Conservation (phyloP, 2,113 vertebrate species). For the Litocranius walleri region DNA sequence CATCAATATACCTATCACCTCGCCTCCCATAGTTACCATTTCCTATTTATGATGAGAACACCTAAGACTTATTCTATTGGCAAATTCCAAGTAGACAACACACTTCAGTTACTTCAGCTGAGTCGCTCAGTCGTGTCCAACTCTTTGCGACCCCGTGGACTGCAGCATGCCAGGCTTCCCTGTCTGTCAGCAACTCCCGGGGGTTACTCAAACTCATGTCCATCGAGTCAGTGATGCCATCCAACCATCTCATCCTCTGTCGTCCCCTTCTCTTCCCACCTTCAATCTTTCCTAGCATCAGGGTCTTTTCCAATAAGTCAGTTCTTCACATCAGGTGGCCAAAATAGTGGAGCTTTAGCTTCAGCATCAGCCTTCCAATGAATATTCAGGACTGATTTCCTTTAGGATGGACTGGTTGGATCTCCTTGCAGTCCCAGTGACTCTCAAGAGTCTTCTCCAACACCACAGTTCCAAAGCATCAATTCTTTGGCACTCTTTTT, state of each 20-base stretch:
- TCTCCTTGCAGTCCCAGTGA: not conserved
- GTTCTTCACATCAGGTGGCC: not conserved
- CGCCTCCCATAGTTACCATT: not conserved
- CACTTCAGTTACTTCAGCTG: not conserved
- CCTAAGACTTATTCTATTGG: not conserved
- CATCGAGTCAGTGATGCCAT: not conserved
- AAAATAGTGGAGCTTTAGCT: not conserved
- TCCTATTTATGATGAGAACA: not conserved
- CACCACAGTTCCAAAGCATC: not conserved
- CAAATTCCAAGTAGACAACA: not conserved
- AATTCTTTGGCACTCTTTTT: not conserved
- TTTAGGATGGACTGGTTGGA: not conserved
- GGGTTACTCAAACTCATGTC: not conserved
- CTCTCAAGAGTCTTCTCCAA: not conserved
- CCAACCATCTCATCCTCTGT: not conserved
- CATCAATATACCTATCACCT: not conserved
- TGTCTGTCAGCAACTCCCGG: not conserved
- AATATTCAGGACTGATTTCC: not conserved
- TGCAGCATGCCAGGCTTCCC: not conserved
- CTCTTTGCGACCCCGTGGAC: not conserved
- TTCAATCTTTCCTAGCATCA: not conserved
- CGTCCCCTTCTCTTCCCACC: not conserved
- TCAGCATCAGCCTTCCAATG: not conserved
- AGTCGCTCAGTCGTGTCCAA: not conserved
- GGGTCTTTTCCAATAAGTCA: not conserved